These are phyloP conservation scores for Stenoptilia bipunctidactyla DNA, from an alignment of 2,888 invertebrate genomes.

Conservation along the genomic window DNA sequence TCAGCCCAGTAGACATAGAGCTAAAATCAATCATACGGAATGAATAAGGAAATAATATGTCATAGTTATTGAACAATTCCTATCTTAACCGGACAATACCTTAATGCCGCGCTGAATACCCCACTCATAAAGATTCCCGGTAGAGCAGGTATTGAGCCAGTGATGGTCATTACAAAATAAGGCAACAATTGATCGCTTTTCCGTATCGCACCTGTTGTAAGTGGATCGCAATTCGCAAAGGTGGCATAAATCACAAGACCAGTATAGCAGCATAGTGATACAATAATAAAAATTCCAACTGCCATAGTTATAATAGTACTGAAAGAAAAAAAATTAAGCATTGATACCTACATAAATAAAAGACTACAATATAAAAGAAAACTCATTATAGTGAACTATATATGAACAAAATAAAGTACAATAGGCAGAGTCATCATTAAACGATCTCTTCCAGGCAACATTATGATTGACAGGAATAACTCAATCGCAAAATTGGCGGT, in stretches of 20 bases:
- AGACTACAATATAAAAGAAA: too few relatives aligned
- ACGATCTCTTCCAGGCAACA: too few relatives aligned
- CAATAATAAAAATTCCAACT: slow-evolving; percentile 79
- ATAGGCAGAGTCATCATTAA: too few relatives aligned
- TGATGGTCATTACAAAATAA: slow-evolving; percentile 85
- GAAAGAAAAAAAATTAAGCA: slow-evolving; percentile 16
- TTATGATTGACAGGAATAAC: too few relatives aligned
- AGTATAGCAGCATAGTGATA: slow-evolving; percentile 85
- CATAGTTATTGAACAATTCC: not conserved
- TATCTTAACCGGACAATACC: slow-evolving; percentile 53
- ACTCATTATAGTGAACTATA: too few relatives aligned
- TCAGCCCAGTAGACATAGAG: slow-evolving; percentile 82
- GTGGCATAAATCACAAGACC: slow-evolving; percentile 90
- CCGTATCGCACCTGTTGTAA: slow-evolving; percentile 77
- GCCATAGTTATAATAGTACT: slow-evolving; percentile 84
- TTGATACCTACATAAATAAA: too few relatives aligned
- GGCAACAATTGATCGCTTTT: slow-evolving; percentile 84
- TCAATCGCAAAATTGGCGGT: too few relatives aligned
- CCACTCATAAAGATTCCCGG: slow-evolving; percentile 90
- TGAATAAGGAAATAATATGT: not conserved
- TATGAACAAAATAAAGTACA: too few relatives aligned
- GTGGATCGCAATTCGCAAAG: slow-evolving; percentile 87
- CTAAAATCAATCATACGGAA: slow-evolving; percentile 38
- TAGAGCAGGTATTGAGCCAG: slow-evolving; percentile 79
- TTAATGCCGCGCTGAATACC: slow-evolving; percentile 88